A percentile compares a stretch with the other conserved stretches of the same genome.
Conservation (phyloP, 1,140 invertebrate species). For the Asobara japonica region DNA sequence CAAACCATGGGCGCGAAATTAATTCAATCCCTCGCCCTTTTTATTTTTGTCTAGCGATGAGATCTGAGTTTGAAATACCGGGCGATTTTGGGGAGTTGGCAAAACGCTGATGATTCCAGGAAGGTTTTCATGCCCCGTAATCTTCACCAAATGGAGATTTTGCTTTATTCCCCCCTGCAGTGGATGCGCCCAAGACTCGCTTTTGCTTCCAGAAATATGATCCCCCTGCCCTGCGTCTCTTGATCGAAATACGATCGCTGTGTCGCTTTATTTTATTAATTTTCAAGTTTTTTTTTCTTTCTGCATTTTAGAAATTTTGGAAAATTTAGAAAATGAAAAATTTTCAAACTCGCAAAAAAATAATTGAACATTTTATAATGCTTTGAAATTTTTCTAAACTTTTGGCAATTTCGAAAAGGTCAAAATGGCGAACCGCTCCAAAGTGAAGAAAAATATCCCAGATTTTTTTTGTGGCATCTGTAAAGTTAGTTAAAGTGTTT, state of each 20-base stretch:
- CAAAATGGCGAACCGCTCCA: too few species aligned
- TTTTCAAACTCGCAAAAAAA: too few species aligned
- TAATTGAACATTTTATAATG: too few species aligned
- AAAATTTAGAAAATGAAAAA: too few species aligned
- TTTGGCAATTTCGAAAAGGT: too few species aligned
- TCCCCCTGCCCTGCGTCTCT: constrained; percentile 6
- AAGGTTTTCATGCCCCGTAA: constrained; percentile 32
- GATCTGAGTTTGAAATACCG: constrained; percentile 11
- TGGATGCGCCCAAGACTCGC: not conserved
- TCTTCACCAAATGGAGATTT: constrained; percentile 32
- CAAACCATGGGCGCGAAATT: not conserved
- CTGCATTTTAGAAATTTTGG: too few species aligned
- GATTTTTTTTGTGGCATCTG: too few species aligned
- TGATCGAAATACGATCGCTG: constrained; percentile 23
- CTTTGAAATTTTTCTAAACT: too few species aligned
- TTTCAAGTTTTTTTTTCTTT: too few species aligned
- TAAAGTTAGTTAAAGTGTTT: too few species aligned
- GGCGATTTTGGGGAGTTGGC: constrained; percentile 26
- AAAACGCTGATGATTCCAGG: constrained; percentile 28
- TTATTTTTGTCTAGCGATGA: constrained; percentile 32
- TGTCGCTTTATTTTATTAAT: too few species aligned
- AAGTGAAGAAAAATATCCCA: too few species aligned
- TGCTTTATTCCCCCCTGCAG: constrained; percentile 23
- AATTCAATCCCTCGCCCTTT: constrained; percentile 6
- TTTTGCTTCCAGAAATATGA: constrained; percentile 29